Base-by-base conservation (phyloP, 2,888 invertebrate species). In the Hydriomena furcata region DNA sequence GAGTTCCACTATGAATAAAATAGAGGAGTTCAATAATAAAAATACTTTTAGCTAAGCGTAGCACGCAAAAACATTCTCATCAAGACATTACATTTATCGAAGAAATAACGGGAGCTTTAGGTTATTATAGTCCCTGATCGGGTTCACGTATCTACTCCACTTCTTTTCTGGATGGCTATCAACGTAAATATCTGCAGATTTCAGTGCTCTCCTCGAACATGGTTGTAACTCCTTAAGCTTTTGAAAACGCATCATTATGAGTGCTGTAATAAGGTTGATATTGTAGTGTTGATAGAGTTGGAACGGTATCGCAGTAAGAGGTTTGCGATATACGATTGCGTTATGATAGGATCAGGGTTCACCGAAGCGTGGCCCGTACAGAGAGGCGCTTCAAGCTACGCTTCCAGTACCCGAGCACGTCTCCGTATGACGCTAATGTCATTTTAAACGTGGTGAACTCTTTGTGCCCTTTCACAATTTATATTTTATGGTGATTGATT, bases 321-420 rank as follows among this genome's bases (percentile, higher is more conserved):
- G 53, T 55, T 60, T 61, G 63, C 71, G 77, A 80, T 82, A 85
- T 86, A 81, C 83, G 80, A 89, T 87, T 87, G 84, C 87, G 84
- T 85, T 90, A 87, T 89, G 89, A 89, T 89, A 84, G 89, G 89
- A 90, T 90, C 87, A 80, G 89, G 74, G 79, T 79, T 82, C 86
- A 80, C 52, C 71, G 79, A 72, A 83, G 88, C 89, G 78, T 79
- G 73, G 68, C 65, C 70, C 68, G 67, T 68, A 68, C 63, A 70
- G 72, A 74, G 73, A 70, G 68, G 66, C 69, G 75, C 72, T 74
- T 62, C 68, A 61, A 75, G 68, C 61, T 59, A 69, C 68, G 60
- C 62, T 58, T 68, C n/a, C 68, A 60, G 57, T 71, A 75, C 68
- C 67, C 64, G 62, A 64, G 68, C 77, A 73, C 73, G 74, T 75